Base-by-base conservation (phyloP, 1,140 invertebrate species). In the Eriosoma lanigerum region DNA sequence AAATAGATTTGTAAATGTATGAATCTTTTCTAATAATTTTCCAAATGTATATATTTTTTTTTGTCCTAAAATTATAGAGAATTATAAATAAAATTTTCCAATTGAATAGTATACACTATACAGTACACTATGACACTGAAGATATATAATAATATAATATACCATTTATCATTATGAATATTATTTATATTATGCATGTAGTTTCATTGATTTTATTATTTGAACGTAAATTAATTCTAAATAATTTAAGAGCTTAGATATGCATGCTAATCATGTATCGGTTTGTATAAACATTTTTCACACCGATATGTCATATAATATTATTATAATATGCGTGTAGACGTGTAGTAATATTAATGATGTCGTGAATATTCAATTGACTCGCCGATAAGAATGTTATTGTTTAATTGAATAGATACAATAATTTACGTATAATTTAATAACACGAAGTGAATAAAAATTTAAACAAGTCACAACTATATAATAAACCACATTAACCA, bases 311-410 rank as follows among this genome's bases (percentile, higher is more conserved):
- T 68, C 64, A 68, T 48, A 68, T 26, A 38, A 38, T 38, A 44
- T 38, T 64, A 38, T 19, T 24, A 68, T 17, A 46, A 21, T 38
- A 64, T 68, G 24, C 38, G 64, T 48, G 21, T 38, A 38, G n/a
- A n/a, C n/a, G n/a, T n/a, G n/a, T 48, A 68, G 38, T 48, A 68
- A 48, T 68, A 68, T 68, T 46, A 68, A 46, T 24, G 19, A 68
- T 68, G 46, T 48, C 64, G 46, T 68, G n/a, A 68, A 68, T 68
- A 68, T 68, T 68, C 44, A 68, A 68, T 48, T 68, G 38, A 48
- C n/a, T 46, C 21, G 21, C 44, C 38, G 38, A 68, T 68, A 68
- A 68, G 64, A 68, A 68, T 68, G 64, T 68, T 68, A 48, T 68
- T 68, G 64, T 68, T 68, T 68, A 46, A 68, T 48, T 15, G 19